A percentile compares a stretch with the other conserved stretches of the same genome.
phyloP scores from a whole-genome alignment of 2,113 vertebrate species.

The Ahaetulla prasina region DNA sequence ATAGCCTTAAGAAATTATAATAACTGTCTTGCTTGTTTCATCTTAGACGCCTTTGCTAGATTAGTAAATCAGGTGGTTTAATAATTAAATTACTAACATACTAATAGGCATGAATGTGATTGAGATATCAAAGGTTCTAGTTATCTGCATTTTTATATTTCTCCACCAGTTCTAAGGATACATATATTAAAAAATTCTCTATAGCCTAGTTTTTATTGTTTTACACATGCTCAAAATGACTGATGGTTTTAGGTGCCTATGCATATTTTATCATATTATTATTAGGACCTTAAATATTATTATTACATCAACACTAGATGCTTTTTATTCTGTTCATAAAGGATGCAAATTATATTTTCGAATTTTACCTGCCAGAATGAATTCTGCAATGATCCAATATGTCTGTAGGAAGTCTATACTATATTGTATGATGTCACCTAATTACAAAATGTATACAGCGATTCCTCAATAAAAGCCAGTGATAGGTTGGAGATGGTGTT shows the following conservation, averaged over 20 bases:
- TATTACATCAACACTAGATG: neutral
- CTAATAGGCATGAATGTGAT: neutral
- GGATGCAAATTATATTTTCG: constrained; percentile 15
- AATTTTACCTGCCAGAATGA: neutral
- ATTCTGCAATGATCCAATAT: neutral
- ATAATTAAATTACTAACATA: neutral
- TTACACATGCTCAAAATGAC: neutral
- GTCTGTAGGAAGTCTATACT: neutral
- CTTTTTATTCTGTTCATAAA: neutral
- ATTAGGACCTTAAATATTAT: neutral
- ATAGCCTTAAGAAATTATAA: neutral
- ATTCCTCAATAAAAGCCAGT: constrained; percentile 2
- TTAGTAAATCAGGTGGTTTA: neutral
- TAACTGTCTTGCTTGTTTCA: neutral
- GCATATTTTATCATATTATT: neutral
- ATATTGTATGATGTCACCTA: neutral
- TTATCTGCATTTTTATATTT: neutral
- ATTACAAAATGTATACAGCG: constrained; percentile 24
- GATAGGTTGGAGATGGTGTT: neutral
- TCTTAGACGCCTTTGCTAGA: neutral
- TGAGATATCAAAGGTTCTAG: neutral
- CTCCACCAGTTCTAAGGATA: neutral
- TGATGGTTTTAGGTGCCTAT: neutral
- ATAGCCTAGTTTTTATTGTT: neutral
- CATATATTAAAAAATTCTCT: neutral